These are phyloP conservation scores for Merodon equestris DNA, from an alignment of 2,888 invertebrate species.

Conservation along the genomic window DNA sequence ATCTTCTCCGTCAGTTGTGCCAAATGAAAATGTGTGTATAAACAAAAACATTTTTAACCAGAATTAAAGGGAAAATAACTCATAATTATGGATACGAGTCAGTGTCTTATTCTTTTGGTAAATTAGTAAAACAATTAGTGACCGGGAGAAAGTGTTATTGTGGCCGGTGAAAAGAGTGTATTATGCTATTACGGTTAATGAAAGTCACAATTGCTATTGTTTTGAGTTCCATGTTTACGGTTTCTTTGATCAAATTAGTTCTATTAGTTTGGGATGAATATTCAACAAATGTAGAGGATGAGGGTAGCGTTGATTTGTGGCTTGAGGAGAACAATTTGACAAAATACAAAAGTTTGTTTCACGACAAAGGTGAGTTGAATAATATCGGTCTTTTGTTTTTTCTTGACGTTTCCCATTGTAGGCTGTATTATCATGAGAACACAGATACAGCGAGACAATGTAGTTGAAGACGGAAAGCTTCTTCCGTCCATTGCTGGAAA, in stretches of 20 bases:
- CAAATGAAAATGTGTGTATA: slow-evolving; percentile 29
- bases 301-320: slow-evolving; percentile 85
- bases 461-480: no score
- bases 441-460: no score
- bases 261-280: slow-evolving; percentile 79
- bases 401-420: no score
- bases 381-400: no score
- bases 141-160: neutral
- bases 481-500: no score
- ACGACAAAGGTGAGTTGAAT: slow-evolving; percentile 84
- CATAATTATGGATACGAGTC: no score
- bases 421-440: no score
- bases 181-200: slow-evolving; percentile 76
- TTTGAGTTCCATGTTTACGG: slow-evolving; percentile 80
- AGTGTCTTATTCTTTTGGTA: neutral
- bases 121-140: slow-evolving; percentile 22
- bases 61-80: no score
- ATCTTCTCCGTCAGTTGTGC: no score
- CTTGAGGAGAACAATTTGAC: slow-evolving; percentile 86
- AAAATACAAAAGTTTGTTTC: slow-evolving; percentile 85
- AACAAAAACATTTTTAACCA: slow-evolving; percentile 35
- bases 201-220: slow-evolving; percentile 79
- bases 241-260: slow-evolving; percentile 79
- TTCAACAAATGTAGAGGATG: slow-evolving; percentile 78
- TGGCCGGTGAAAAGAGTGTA: slow-evolving; percentile 34